phyloP scores from a whole-genome alignment of 2,113 vertebrate genomes.

The Anseranas semipalmata region DNA sequence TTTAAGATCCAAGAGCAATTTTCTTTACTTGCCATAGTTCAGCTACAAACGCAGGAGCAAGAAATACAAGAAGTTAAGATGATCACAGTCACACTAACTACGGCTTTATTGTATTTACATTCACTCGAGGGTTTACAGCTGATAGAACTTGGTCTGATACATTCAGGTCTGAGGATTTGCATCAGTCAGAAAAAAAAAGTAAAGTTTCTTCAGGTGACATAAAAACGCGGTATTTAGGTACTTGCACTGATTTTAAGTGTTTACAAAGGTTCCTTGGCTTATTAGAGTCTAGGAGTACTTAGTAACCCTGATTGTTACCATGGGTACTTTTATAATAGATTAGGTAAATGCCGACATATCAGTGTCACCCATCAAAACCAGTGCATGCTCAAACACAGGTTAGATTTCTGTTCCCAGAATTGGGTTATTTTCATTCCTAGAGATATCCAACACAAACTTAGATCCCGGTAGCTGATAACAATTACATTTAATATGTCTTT shows the following conservation, averaged over 20 bases:
- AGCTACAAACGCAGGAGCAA: neutral
- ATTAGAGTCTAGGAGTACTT: neutral
- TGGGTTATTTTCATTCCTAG: neutral
- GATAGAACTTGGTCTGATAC: neutral
- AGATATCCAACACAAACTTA: neutral
- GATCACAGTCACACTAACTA: rapidly evolving
- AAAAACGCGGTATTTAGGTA: neutral
- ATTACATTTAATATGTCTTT: neutral
- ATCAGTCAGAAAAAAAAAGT: neutral
- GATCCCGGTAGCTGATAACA: neutral
- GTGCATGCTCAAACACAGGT: neutral
- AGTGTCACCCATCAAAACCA: neutral
- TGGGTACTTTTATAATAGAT: neutral
- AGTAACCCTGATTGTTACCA: neutral
- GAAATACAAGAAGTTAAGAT: neutral
- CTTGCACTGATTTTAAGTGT: neutral
- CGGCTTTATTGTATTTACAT: neutral
- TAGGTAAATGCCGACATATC: neutral
- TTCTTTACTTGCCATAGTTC: neutral
- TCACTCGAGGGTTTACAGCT: neutral
- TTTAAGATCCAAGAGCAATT: rapidly evolving
- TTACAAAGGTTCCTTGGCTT: neutral
- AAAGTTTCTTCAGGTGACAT: neutral
- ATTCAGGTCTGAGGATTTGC: rapidly evolving
- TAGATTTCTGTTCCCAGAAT: neutral